Conservation (phyloP, 2,888 invertebrate species). For the Brachynemurus nebulosus region DNA sequence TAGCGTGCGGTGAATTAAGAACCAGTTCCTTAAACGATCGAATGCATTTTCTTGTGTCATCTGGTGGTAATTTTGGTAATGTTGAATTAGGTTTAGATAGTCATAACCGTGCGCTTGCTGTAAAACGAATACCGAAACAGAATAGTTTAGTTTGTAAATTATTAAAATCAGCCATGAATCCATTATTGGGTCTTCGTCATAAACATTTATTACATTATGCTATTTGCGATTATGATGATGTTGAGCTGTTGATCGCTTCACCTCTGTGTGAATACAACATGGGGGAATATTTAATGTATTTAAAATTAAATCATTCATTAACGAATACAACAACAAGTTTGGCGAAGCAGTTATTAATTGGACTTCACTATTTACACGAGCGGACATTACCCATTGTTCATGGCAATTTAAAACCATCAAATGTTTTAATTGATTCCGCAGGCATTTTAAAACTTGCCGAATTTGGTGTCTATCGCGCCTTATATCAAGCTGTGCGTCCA, state of each 20-base stretch:
- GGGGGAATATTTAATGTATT: conserved; percentile 26
- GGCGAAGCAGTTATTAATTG: conserved; percentile 18
- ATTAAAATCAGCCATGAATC: conserved; percentile 23
- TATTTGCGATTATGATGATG: conserved; percentile 24
- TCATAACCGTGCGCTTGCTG: conserved; percentile 23
- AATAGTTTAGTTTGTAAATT: conserved; percentile 14
- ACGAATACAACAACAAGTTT: not conserved
- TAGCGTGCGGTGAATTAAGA: conserved; percentile 23
- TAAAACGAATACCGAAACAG: conserved; percentile 9
- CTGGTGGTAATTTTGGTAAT: conserved; percentile 28
- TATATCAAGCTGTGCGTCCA: conserved; percentile 26
- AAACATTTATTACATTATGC: conserved; percentile 26
- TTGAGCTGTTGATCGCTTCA: conserved; percentile 25
- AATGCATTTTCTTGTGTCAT: conserved; percentile 22
- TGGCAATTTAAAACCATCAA: conserved; percentile 33
- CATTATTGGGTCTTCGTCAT: conserved; percentile 24
- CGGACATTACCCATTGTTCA: conserved; percentile 27
- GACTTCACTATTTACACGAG: conserved; percentile 28
- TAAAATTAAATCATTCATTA: conserved; percentile 1
- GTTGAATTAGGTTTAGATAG: conserved; percentile 28
- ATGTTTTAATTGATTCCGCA: conserved; percentile 29
- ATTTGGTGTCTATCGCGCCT: conserved; percentile 29
- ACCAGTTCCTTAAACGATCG: conserved; percentile 21
- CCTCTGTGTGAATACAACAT: conserved; percentile 30
- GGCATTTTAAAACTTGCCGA: conserved; percentile 30